Conservation (phyloP, 2,888 invertebrate genomes). For the Drosophila vallismaia region DNA sequence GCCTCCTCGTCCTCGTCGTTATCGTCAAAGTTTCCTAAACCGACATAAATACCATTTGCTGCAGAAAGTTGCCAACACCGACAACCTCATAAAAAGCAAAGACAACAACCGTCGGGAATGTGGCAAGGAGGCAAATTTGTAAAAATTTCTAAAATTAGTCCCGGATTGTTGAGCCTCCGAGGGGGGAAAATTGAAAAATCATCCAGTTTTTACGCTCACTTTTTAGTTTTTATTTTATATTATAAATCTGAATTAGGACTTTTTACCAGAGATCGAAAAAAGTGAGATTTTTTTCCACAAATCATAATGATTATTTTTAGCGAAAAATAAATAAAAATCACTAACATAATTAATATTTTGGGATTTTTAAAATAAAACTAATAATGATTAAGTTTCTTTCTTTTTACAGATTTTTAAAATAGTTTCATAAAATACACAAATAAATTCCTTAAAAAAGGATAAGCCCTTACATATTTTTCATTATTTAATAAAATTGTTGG, state of each 20-base stretch:
- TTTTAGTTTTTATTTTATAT: neutral
- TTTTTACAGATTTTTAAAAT: too few species aligned
- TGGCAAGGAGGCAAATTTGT: slow-evolving; percentile 36
- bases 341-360: too few species aligned
- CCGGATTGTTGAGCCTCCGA: slow-evolving; percentile 37
- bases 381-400: too few species aligned
- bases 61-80: slow-evolving; percentile 68
- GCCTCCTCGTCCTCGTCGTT: slow-evolving; percentile 41
- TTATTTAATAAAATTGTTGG: neutral
- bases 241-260: too few species aligned
- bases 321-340: too few species aligned
- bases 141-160: slow-evolving; percentile 60
- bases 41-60: slow-evolving; percentile 79
- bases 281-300: neutral
- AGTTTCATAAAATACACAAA: too few species aligned
- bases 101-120: slow-evolving; percentile 21
- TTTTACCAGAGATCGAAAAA: too few species aligned
- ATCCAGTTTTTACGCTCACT: neutral
- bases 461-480: neutral
- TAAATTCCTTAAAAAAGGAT: neutral
- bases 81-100: slow-evolving; percentile 42
- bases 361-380: too few species aligned
- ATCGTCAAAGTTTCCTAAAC: slow-evolving; percentile 78
- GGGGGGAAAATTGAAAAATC: neutral
- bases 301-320: too few species aligned